A percentile compares a stretch with the other conserved stretches of the same genome.
Conservation (phyloP, 2,888 invertebrate species). For the Hydriomena furcata region DNA sequence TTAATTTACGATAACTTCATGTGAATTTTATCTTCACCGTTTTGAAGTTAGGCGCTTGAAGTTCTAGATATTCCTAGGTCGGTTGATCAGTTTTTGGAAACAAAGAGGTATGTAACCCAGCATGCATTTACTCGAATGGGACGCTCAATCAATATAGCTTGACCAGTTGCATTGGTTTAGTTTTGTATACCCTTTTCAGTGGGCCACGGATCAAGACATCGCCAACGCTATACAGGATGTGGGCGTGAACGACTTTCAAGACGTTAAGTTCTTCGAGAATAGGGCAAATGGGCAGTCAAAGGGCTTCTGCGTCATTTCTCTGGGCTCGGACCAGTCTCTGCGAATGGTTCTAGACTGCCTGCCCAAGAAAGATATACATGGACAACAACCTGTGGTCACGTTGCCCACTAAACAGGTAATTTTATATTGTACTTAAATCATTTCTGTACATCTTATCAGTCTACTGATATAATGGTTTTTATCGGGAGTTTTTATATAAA, state of each 20-base stretch:
- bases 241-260: slow-evolving; percentile 96
- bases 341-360: slow-evolving; percentile 95
- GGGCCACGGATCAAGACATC: slow-evolving; percentile 99
- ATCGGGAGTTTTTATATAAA: no score
- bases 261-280: slow-evolving; percentile 99
- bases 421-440: background rate
- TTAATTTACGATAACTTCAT: background rate
- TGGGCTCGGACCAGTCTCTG: slow-evolving; percentile 96
- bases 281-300: slow-evolving; percentile 99
- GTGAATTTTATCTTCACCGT: slow-evolving; percentile 1
- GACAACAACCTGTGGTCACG: slow-evolving; percentile 97
- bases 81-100: slow-evolving; percentile 19
- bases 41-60: slow-evolving; percentile 6
- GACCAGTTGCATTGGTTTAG: slow-evolving; percentile 54
- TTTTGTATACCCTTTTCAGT: slow-evolving; percentile 86
- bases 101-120: slow-evolving; percentile 44
- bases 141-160: slow-evolving; percentile 41
- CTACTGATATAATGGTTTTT: background rate
- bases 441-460: background rate
- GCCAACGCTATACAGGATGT: slow-evolving; percentile 94
- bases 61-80: slow-evolving; percentile 9
- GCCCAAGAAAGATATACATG: slow-evolving; percentile 97
- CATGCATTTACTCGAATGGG: slow-evolving; percentile 30
- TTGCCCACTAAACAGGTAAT: slow-evolving; percentile 95
- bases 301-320: slow-evolving; percentile 97